A percentile compares a stretch with the other conserved stretches of the same genome.
These are phyloP conservation scores for Opisthocomus hoazin DNA, from an alignment of 2,113 vertebrate genomes.

Conservation along the genomic window DNA sequence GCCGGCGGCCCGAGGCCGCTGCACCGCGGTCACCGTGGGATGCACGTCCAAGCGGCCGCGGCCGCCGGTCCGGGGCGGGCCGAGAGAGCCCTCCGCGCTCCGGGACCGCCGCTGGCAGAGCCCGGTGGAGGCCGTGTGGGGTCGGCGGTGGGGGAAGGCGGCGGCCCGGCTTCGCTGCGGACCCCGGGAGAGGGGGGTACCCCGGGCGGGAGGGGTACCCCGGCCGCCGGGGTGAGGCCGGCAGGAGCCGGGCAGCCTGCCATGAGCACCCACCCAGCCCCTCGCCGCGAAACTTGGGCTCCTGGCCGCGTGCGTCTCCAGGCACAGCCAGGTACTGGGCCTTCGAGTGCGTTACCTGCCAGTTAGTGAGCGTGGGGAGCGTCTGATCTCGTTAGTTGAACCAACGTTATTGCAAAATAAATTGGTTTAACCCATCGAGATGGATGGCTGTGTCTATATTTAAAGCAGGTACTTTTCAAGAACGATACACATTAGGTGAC, in stretches of 20 bases:
- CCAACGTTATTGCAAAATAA: background rate
- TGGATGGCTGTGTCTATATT: background rate
- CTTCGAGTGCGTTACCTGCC: background rate
- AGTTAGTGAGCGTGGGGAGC: background rate
- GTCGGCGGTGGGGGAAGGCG: fast-evolving
- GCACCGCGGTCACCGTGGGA: background rate
- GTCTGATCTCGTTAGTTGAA: background rate
- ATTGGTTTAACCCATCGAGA: background rate
- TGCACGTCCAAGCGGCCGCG: too few species aligned
- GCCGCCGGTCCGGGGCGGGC: too few species aligned
- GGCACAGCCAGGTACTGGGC: background rate
- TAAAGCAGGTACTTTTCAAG: background rate
- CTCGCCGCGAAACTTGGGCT: fast-evolving
- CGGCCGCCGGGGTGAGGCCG: fast-evolving
- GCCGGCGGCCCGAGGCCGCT: fast-evolving
- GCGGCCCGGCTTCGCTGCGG: fast-evolving
- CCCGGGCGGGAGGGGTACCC: too few species aligned
- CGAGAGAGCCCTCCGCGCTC: too few species aligned
- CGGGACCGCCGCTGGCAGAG: too few species aligned
- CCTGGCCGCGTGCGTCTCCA: fast-evolving
- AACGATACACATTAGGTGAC: background rate
- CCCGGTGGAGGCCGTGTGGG: background rate
- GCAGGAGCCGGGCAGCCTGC: background rate
- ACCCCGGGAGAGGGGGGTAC: too few species aligned
- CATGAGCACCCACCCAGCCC: fast-evolving